Conservation (phyloP, 2,888 invertebrate genomes). For the Kuschelorhynchus macadamiae region DNA sequence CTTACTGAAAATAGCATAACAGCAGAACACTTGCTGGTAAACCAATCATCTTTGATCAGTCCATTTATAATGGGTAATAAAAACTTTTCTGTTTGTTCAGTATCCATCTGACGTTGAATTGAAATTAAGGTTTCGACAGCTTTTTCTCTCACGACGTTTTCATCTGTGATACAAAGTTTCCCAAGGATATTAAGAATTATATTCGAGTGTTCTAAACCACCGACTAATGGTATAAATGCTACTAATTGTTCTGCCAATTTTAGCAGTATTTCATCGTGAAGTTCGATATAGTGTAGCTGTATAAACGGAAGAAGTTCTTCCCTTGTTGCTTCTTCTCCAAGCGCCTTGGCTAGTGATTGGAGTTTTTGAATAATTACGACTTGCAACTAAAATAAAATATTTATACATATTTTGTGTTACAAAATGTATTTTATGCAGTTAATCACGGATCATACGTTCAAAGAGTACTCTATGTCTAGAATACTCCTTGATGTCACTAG, state of each 20-base stretch:
- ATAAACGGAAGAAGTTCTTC: slow-evolving; percentile 62
- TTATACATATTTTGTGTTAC: too few relatives aligned
- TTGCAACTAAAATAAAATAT: slow-evolving; percentile 69
- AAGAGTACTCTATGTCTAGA: too few relatives aligned
- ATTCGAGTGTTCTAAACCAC: slow-evolving; percentile 60
- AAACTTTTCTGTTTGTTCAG: slow-evolving; percentile 56
- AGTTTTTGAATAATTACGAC: slow-evolving; percentile 60
- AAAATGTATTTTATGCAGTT: too few relatives aligned
- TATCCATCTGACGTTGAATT: slow-evolving; percentile 55
- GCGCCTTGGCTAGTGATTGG: slow-evolving; percentile 58
- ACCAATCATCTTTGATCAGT: slow-evolving; percentile 60
- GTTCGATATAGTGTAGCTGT: slow-evolving; percentile 57
- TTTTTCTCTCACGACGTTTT: slow-evolving; percentile 60
- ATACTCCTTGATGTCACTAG: too few relatives aligned
- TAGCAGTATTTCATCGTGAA: slow-evolving; percentile 61
- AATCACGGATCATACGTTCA: too few relatives aligned
- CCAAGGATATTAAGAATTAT: slow-evolving; percentile 60
- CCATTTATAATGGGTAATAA: slow-evolving; percentile 58
- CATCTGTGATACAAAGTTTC: slow-evolving; percentile 62
- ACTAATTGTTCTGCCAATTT: slow-evolving; percentile 62
- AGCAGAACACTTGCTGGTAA: slow-evolving; percentile 61
- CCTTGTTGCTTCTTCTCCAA: slow-evolving; percentile 60
- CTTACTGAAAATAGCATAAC: slow-evolving; percentile 58
- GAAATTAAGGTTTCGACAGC: slow-evolving; percentile 59
- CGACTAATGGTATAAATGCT: slow-evolving; percentile 62